These are phyloP conservation scores for Latrodectus geometricus DNA, from an alignment of 1,140 invertebrate genomes.

Conservation along the genomic window DNA sequence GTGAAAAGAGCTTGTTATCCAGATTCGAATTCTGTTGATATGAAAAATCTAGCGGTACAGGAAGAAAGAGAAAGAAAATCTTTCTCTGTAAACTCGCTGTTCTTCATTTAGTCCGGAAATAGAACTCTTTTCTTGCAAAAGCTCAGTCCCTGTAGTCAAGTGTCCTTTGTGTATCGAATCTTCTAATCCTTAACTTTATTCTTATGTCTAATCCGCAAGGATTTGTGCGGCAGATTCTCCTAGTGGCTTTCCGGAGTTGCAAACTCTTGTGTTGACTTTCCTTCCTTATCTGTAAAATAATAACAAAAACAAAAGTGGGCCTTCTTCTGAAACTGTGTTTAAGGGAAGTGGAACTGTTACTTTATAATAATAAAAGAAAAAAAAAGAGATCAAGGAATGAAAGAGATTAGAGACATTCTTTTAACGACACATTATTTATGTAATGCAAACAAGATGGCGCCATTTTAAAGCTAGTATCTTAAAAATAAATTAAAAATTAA, in stretches of 20 bases:
- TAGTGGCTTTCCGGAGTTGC: slow-evolving; percentile 6
- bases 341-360: background rate
- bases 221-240: slow-evolving; percentile 14
- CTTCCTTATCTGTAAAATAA: slow-evolving; percentile 22
- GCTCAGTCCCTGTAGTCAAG: slow-evolving; percentile 16
- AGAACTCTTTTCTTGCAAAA: slow-evolving; percentile 41
- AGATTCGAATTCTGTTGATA: background rate
- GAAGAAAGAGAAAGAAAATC: slow-evolving; percentile 36
- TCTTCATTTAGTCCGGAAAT: slow-evolving; percentile 58
- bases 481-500: background rate
- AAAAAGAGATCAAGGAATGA: background rate
- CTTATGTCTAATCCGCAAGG: slow-evolving; percentile 51
- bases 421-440: background rate
- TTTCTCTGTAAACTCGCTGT: slow-evolving; percentile 45
- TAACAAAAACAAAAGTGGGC: slow-evolving; percentile 1
- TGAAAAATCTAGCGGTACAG: background rate
- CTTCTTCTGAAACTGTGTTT: background rate
- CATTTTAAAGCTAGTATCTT: background rate
- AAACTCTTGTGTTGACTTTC: slow-evolving; percentile 29
- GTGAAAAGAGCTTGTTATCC: background rate
- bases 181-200: slow-evolving; percentile 59
- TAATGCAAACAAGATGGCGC: background rate
- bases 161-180: slow-evolving; percentile 44
- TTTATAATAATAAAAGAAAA: background rate
- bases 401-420: background rate